Evolutionary conservation across 2,113 vertebrate genomes (phyloP).

Genomic region (Romanogobio albipinnatus): DNA sequence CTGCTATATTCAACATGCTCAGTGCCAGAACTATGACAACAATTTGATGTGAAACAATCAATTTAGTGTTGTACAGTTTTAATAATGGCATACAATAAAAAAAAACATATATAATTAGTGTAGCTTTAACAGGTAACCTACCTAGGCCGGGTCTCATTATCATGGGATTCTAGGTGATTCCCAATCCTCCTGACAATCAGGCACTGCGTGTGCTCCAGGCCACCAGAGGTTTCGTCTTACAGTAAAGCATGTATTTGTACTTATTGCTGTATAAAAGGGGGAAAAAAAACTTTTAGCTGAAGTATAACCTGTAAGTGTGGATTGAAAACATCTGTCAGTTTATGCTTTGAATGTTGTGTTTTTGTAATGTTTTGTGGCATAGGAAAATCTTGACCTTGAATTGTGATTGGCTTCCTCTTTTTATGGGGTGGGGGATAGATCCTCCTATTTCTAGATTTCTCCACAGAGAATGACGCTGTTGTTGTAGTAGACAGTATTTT

Average conservation of each 20-base stretch:
- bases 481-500: background rate
- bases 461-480: background rate
- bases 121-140: background rate
- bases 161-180: constrained; percentile 23
- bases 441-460: background rate
- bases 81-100: background rate
- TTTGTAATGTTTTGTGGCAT: background rate
- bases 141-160: background rate
- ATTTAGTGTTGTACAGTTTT: background rate
- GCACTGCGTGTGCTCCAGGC: background rate
- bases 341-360: background rate
- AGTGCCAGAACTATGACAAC: background rate
- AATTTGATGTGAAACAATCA: background rate
- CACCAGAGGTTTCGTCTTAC: constrained; percentile 3
- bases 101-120: background rate
- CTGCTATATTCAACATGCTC: background rate
- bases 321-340: constrained; percentile 14
- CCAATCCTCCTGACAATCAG: background rate
- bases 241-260: background rate
- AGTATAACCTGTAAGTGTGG: background rate
- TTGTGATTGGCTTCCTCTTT: background rate
- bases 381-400: background rate
- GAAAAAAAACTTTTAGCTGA: background rate
- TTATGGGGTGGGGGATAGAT: no score
- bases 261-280: background rate